Percentiles rank a stretch among this genome's conserved stretches.
Evolutionary conservation across 1,140 invertebrate genomes (phyloP).

Genomic region (Tetranychus urticae): DNA sequence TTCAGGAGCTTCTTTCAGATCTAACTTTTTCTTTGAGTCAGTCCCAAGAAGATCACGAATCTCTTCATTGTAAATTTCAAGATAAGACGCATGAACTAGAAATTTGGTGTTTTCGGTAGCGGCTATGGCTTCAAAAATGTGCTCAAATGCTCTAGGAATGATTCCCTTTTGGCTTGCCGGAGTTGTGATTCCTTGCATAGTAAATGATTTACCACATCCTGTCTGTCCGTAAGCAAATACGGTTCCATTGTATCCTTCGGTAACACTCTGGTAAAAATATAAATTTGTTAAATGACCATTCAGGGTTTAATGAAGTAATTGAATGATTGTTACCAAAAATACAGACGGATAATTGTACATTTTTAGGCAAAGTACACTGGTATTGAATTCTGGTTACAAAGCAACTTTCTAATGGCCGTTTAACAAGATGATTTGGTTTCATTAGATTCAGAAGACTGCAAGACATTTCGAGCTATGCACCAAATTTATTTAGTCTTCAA

Average conservation of each 20-base stretch:
- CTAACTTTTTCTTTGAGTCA: slow-evolving; percentile 36
- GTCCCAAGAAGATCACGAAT: slow-evolving; percentile 48
- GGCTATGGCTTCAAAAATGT: slow-evolving; percentile 72
- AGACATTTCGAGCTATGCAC: too few relatives aligned
- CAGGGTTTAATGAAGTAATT: too few relatives aligned
- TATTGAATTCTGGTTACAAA: too few relatives aligned
- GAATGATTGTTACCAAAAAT: too few relatives aligned
- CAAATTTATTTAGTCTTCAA: too few relatives aligned
- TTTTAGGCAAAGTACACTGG: too few relatives aligned
- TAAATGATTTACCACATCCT: slow-evolving; percentile 52
- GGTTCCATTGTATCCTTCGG: slow-evolving; percentile 72
- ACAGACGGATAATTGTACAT: too few relatives aligned
- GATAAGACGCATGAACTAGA: slow-evolving; percentile 64
- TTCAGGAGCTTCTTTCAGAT: slow-evolving; percentile 52
- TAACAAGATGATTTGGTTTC: too few relatives aligned
- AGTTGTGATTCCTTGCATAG: slow-evolving; percentile 45
- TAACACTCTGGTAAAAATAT: slow-evolving; percentile 31
- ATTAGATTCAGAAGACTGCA: too few relatives aligned
- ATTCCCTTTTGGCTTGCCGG: slow-evolving; percentile 37
- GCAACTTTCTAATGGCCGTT: too few relatives aligned
- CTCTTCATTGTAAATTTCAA: slow-evolving; percentile 83
- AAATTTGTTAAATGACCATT: too few relatives aligned
- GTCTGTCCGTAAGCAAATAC: slow-evolving; percentile 91
- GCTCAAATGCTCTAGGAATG: slow-evolving; percentile 36
- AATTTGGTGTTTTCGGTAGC: slow-evolving; percentile 55